Conservation (phyloP, 2,888 invertebrate species). For the Ganaspis brasiliensis region DNA sequence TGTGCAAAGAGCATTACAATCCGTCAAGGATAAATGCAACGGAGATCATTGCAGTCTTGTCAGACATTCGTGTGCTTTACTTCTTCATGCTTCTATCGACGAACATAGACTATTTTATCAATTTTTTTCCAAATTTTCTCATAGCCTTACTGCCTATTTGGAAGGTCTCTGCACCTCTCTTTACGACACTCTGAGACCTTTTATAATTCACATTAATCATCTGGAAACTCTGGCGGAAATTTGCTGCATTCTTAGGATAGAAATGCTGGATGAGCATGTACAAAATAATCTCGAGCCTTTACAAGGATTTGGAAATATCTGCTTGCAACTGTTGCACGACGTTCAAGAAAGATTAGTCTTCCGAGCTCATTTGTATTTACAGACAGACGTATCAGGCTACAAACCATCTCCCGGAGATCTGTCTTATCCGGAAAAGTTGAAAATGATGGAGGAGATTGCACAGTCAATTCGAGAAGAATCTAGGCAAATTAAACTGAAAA, state of each 20-base stretch:
- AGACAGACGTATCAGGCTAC: constrained; percentile 93
- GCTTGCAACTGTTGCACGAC: constrained; percentile 93
- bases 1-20: constrained; percentile 79
- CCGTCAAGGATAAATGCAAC: constrained; percentile 82
- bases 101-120: constrained; percentile 95
- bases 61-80: constrained; percentile 93
- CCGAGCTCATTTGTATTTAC: constrained; percentile 95
- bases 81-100: constrained; percentile 96
- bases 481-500: constrained; percentile 73
- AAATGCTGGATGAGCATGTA: constrained; percentile 96
- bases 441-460: constrained; percentile 95
- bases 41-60: constrained; percentile 92
- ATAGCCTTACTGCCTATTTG: constrained; percentile 88
- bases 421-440: constrained; percentile 98
- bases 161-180: constrained; percentile 92
- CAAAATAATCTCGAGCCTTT: constrained; percentile 89
- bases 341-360: constrained; percentile 98
- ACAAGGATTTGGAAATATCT: constrained; percentile 88
- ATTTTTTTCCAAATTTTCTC: constrained; percentile 89
- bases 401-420: constrained; percentile 96
- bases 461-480: constrained; percentile 77
- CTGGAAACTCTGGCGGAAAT: constrained; percentile 98
- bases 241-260: constrained; percentile 94
- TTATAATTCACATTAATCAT: constrained; percentile 98
- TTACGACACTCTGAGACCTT: constrained; percentile 96